These are phyloP conservation scores for Loriculus beryllinus DNA, from an alignment of 2,797 vertebrate species.

Conservation along the genomic window DNA sequence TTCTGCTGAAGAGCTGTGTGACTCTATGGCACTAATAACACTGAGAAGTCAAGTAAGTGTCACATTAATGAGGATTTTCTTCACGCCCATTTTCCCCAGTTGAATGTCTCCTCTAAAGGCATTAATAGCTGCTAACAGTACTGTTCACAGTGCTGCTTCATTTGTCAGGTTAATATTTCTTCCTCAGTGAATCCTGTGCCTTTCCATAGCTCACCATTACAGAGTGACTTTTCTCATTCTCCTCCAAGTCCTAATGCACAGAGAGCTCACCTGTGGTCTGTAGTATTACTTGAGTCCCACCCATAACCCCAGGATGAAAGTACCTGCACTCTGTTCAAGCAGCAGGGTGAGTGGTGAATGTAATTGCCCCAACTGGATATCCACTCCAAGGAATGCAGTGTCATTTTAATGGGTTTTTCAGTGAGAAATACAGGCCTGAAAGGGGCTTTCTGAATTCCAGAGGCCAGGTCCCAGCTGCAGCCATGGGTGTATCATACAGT, in stretches of 20 bases:
- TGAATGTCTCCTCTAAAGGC: background rate
- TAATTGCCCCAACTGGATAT: background rate
- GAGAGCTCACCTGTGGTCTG: background rate
- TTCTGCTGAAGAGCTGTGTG: conserved; percentile 4
- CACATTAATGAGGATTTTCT: conserved; percentile 34
- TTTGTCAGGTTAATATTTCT: conserved; percentile 40
- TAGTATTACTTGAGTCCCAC: background rate
- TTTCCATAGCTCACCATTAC: background rate
- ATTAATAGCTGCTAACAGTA: conserved; percentile 12
- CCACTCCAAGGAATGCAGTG: background rate
- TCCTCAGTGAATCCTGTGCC: background rate
- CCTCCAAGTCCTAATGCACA: background rate
- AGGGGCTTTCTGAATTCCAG: background rate
- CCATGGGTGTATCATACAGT: background rate
- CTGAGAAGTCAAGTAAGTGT: conserved; percentile 13
- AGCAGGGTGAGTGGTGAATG: background rate
- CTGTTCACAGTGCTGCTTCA: conserved; percentile 8
- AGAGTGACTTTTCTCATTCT: background rate
- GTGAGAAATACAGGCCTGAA: background rate
- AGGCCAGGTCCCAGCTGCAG: background rate
- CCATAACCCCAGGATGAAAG: background rate
- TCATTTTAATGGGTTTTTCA: background rate
- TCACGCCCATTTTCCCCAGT: background rate
- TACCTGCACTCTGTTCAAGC: background rate
- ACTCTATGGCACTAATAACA: background rate